These are phyloP conservation scores for Meda fulgida DNA, from an alignment of 2,797 vertebrate species.

Conservation along the genomic window DNA sequence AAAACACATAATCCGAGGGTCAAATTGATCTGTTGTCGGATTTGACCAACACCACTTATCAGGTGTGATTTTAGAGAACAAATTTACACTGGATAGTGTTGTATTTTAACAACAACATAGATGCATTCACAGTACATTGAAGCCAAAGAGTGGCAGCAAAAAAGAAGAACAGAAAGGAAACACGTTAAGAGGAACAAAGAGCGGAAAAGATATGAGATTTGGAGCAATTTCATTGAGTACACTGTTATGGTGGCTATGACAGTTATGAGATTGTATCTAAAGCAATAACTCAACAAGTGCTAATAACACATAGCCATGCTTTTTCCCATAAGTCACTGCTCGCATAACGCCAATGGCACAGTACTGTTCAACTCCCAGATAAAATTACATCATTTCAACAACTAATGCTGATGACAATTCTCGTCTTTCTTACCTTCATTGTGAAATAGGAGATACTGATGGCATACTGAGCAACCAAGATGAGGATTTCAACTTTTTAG, in stretches of 20 bases:
- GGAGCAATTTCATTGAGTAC: constrained; percentile 35
- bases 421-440: constrained; percentile 7
- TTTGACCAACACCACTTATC: constrained; percentile 53
- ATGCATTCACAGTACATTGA: not conserved
- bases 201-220: constrained; percentile 28
- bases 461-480: not conserved
- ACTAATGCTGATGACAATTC: constrained; percentile 28
- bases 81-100: not conserved
- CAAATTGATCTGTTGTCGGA: constrained; percentile 48
- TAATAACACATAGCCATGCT: constrained; percentile 45
- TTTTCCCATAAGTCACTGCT: constrained; percentile 36
- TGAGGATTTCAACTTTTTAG: not conserved
- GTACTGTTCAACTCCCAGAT: constrained; percentile 22
- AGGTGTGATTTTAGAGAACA: constrained; percentile 46
- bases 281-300: constrained; percentile 39
- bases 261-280: constrained; percentile 43
- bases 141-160: not conserved
- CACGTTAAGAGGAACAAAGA: constrained; percentile 17
- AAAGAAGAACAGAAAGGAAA: not conserved
- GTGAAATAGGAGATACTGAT: constrained; percentile 22
- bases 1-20: constrained; percentile 53
- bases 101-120: not conserved
- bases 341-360: not conserved
- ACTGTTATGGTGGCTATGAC: constrained; percentile 21
- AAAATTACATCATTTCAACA: constrained; percentile 27